Evolutionary conservation across 2,113 vertebrate species (phyloP).

Genomic region (Pteropus alecto): DNA sequence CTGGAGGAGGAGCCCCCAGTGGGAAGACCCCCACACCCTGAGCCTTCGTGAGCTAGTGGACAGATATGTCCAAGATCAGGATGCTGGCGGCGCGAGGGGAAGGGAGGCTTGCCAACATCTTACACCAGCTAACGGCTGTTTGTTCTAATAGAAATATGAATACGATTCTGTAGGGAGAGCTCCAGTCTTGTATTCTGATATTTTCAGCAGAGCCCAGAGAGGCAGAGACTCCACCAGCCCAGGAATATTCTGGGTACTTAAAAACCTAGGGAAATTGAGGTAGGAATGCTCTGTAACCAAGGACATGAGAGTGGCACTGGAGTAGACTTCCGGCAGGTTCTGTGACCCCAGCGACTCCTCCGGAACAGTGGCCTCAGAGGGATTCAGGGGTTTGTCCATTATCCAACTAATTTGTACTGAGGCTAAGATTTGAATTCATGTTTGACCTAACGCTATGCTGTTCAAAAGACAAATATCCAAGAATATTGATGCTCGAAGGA

Average conservation of each 20-base stretch:
- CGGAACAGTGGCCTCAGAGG: background rate
- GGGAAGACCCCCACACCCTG: background rate
- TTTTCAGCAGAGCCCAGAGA: background rate
- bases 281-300: background rate
- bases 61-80: background rate
- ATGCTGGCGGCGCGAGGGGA: background rate
- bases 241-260: background rate
- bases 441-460: background rate
- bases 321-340: background rate
- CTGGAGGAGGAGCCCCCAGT: background rate
- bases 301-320: fast-evolving
- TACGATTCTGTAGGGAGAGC: background rate
- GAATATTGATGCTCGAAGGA: background rate
- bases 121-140: background rate
- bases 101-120: background rate
- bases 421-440: background rate
- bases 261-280: background rate
- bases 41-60: background rate
- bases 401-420: background rate
- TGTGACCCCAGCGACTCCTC: background rate
- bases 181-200: background rate
- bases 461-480: background rate
- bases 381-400: background rate
- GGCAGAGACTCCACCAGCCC: background rate
- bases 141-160: background rate